Base-by-base conservation (phyloP, 2,888 invertebrate genomes). In the Acleris holmiana region DNA sequence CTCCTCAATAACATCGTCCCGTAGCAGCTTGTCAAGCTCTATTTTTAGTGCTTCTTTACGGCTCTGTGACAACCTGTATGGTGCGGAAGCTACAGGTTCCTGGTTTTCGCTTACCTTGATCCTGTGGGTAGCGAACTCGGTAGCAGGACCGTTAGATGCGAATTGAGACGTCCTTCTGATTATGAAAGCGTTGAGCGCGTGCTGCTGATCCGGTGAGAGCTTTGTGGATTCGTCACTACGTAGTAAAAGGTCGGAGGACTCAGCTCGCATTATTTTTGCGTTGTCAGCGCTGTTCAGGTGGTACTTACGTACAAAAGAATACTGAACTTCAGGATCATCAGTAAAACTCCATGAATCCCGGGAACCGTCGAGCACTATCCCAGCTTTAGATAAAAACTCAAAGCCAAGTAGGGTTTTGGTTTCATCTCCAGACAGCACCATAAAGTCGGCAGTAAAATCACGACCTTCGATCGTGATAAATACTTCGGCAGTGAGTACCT, bases 31-130 rank as follows among this genome's bases (percentile, higher is more conserved):
- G 2, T 47, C 7, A 4, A 57, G 46, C 35, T 57, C 56, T 18
- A 15, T 4, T 19, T 57, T 18, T n/a, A 47, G 15, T 7, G 47
- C 56, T 18, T 57, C 56, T 13, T 47, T 47, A 6, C n/a, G 13
- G 15, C 13, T 4, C 15, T 15, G 48, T 0, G 57, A 57, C n/a
- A 48, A 35, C 21, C 57, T 48, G 21, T 56, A 56, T 1, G 56
- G 56, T 2, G 46, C 29, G 4, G 56, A 47, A 18, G 56, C 56
- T 5, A 56, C 7, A 0, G 47, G 56, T 18, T 47, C 56, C 29
- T 47, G 56, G 13, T 29, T 18, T 2, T 56, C 56, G 25, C 56
- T 47, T 18, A 56, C 47, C 56, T 56, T 56, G 10, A 47, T 47
- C 13, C 18, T 13, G n/a, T 40, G 58, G 21, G 25, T 23, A 17